Evolutionary conservation across 2,113 vertebrate genomes (phyloP), one percentile per base, ranked within the genome.

Genomic region (Antennarius striatus): DNA sequence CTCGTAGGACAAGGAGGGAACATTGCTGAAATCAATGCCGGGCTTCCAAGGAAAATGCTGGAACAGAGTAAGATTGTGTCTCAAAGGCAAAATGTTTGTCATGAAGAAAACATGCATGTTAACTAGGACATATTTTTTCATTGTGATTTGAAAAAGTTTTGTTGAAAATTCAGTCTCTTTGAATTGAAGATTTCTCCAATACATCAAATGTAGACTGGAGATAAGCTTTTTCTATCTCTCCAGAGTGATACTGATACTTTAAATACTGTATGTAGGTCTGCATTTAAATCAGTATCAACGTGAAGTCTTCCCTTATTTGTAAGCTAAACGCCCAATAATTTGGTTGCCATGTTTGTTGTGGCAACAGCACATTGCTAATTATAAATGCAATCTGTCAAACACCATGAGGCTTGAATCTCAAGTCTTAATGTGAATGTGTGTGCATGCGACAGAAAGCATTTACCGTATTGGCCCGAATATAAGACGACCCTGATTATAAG

Each of bases 1-100:
- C 91, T 98, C 75, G 91, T 98, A 67, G 94, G 93, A 40, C 94
- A 95, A 32, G 92, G 95, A 49, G 92, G 93, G 49, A 93, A 83
- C 87, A 91, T 98, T 79, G 92, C 90, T 51, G 95, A 94, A 80
- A 79, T 78, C 51, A 90, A 77, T 71, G 77, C 71, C 10, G 75
- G 79, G 60, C 53, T 40, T 54, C 82, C 59, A 32, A 81, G 53
- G 57, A 77, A 74, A 28, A 42, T 43, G 1, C 75, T 84, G 73
- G 79, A 89, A 52, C 71, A 82, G 52, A 89, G 84, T 89, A 89
- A 88, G 87, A 66, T 3, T 29, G 14, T n/a, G 45, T 47, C 49
- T 8, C 56, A 56, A 40, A 39, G 9, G 13, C 9, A 54, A 4
- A 56, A 63, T 29, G 36, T 42, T 9, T 47, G 30, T 51, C 36